These are phyloP conservation scores for Dasypolia templi DNA, from an alignment of 2,888 invertebrate species.

Conservation along the genomic window DNA sequence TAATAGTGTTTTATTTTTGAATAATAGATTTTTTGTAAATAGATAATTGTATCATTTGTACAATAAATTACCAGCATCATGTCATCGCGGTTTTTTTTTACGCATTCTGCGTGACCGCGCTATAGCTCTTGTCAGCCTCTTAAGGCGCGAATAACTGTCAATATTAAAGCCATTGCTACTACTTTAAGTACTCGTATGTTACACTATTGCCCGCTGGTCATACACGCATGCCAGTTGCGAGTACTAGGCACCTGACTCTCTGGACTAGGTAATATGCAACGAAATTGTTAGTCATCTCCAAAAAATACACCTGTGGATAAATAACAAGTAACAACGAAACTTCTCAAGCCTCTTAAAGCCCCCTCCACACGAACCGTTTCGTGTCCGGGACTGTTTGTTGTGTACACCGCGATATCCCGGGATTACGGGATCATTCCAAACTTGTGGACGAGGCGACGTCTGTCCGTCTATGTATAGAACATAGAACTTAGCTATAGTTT, in stretches of 20 bases:
- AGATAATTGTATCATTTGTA: too few relatives aligned
- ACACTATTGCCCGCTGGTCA: too few relatives aligned
- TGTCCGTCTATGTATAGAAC: neutral
- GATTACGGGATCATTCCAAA: constrained; percentile 51
- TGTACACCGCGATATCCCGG: constrained; percentile 52
- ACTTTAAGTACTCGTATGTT: too few relatives aligned
- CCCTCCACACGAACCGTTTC: constrained; percentile 12
- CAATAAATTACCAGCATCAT: too few relatives aligned
- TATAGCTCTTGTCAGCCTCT: too few relatives aligned
- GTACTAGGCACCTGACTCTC: neutral
- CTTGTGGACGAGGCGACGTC: constrained; percentile 44
- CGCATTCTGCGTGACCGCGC: too few relatives aligned
- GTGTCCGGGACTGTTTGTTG: constrained; percentile 44
- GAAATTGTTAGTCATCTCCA: neutral
- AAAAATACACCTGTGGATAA: constrained; percentile 12
- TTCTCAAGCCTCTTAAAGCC: constrained; percentile 24
- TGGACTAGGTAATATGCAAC: neutral
- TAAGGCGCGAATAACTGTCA: too few relatives aligned
- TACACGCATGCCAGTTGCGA: neutral
- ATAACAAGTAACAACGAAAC: constrained; percentile 16
- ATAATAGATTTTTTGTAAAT: too few relatives aligned
- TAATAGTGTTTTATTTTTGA: too few relatives aligned
- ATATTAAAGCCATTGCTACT: too few relatives aligned
- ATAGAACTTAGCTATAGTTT: too few relatives aligned
- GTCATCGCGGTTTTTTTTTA: too few relatives aligned